phyloP scores from a whole-genome alignment of 2,888 invertebrate genomes.

The Agrypnus murinus region DNA sequence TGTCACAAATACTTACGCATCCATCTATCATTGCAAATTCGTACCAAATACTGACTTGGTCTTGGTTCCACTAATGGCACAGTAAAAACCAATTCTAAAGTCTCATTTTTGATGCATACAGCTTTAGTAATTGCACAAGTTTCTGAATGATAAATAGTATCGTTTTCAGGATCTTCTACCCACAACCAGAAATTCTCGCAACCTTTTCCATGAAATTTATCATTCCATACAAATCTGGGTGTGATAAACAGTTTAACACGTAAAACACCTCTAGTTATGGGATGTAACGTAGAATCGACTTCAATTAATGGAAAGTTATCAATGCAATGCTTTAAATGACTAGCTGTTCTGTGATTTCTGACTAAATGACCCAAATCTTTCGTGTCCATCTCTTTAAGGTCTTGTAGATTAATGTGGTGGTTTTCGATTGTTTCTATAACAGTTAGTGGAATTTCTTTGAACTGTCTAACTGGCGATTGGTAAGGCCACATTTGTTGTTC shows the following conservation, averaged over 20 bases:
- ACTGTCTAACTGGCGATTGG: slow-evolving; percentile 91
- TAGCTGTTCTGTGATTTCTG: slow-evolving; percentile 84
- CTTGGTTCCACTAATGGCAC: slow-evolving; percentile 94
- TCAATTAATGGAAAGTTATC: slow-evolving; percentile 90
- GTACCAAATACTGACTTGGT: slow-evolving; percentile 93
- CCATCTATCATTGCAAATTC: slow-evolving; percentile 91
- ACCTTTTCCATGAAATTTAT: slow-evolving; percentile 89
- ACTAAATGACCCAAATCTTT: slow-evolving; percentile 89
- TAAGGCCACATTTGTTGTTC: slow-evolving; percentile 94
- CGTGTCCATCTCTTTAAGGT: slow-evolving; percentile 89
- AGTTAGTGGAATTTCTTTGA: slow-evolving; percentile 83
- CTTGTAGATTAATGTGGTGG: slow-evolving; percentile 82
- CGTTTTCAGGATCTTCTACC: slow-evolving; percentile 96
- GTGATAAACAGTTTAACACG: slow-evolving; percentile 86
- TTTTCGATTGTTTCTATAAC: slow-evolving; percentile 88
- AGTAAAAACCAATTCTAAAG: slow-evolving; percentile 93
- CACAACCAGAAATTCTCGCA: slow-evolving; percentile 97
- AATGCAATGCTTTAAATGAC: slow-evolving; percentile 86
- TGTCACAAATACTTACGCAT: slow-evolving; percentile 70
- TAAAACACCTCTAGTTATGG: slow-evolving; percentile 95
- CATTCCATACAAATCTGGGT: slow-evolving; percentile 89
- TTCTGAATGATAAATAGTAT: slow-evolving; percentile 97
- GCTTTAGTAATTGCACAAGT: slow-evolving; percentile 81
- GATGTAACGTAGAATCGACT: slow-evolving; percentile 90
- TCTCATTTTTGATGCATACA: slow-evolving; percentile 79